Evolutionary conservation across 2,113 vertebrate species (phyloP), one percentile per base, ranked within the genome.

Genomic region (Otocyon megalotis): DNA sequence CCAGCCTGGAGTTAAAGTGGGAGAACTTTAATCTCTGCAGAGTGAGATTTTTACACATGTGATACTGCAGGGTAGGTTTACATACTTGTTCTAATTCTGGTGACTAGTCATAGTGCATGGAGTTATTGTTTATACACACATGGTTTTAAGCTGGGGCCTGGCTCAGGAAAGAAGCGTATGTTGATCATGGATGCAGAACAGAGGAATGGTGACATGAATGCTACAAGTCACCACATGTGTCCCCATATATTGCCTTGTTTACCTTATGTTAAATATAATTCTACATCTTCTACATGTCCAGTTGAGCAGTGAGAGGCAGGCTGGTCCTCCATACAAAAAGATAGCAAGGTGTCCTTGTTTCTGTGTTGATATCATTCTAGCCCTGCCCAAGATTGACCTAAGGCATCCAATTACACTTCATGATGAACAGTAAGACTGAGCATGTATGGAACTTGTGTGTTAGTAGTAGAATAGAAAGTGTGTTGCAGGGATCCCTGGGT

Each of bases 221-320:
- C 12, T 16, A 53, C 2, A 62, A 2, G 2, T 77, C 83, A 9
- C 6, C 50, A 7, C 5, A 9, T 3, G 0, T 50, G 22, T 32
- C 28, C 7, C n/a, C 37, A 85, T 17, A 53, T 50, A 69, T 37
- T 58, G 37, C 53, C 19, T 58, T 76, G 8, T 16, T 81, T 43
- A 63, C 22, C 2, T 58, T 14, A 32, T 0, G 2, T 7, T 37
- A 56, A 2, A 77, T 20, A 3, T 69, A 43, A 72, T n/a, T 67
- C 20, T 37, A 11, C 2, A 67, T 72, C 11, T 80, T 77, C 32
- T 28, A n/a, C 9, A n/a, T 28, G 9, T 2, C 10, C 9, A 22
- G 12, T 15, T 77, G 53, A 82, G 32, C 26, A 35, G 4, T 19
- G 30, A 79, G 1, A 1, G 2, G 76, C 60, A 77, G 15, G 3